A percentile compares a stretch with the other conserved stretches of the same genome.
phyloP scores from a whole-genome alignment of 2,113 vertebrate species.

The Otus sunia region DNA sequence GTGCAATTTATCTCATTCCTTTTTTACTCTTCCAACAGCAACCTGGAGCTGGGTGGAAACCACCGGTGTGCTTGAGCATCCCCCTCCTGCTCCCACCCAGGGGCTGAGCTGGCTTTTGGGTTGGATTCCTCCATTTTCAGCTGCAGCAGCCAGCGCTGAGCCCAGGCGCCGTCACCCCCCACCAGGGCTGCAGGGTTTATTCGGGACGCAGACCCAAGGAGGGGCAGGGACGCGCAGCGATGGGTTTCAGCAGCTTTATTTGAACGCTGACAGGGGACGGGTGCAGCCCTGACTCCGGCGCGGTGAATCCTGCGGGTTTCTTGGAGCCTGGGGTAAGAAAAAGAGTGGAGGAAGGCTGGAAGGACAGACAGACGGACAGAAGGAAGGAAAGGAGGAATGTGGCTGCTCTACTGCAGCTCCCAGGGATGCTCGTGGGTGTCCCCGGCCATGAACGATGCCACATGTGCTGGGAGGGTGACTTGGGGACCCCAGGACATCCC shows the following conservation, averaged over 20 bases:
- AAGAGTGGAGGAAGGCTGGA: background rate
- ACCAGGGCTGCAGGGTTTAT: too few species aligned
- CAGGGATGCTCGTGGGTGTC: rapidly evolving
- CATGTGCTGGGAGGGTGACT: background rate
- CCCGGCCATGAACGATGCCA: too few species aligned
- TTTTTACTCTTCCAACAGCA: background rate
- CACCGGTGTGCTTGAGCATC: background rate
- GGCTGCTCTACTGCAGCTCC: background rate
- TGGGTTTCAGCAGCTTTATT: conserved; percentile 40
- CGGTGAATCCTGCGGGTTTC: rapidly evolving
- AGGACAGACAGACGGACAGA: rapidly evolving
- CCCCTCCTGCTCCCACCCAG: rapidly evolving
- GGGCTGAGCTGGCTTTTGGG: background rate
- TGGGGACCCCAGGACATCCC: background rate
- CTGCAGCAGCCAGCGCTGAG: background rate
- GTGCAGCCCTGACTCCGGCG: background rate
- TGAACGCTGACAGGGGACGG: rapidly evolving
- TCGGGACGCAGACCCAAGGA: background rate
- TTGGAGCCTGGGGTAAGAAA: background rate
- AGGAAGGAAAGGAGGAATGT: rapidly evolving
- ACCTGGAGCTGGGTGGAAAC: rapidly evolving
- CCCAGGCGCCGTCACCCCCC: too few species aligned
- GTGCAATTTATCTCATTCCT: background rate
- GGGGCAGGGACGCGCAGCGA: background rate
- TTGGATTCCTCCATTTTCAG: background rate